Evolutionary conservation across 2,113 vertebrate species (phyloP).

Genomic region (Burhinus bistriatus): DNA sequence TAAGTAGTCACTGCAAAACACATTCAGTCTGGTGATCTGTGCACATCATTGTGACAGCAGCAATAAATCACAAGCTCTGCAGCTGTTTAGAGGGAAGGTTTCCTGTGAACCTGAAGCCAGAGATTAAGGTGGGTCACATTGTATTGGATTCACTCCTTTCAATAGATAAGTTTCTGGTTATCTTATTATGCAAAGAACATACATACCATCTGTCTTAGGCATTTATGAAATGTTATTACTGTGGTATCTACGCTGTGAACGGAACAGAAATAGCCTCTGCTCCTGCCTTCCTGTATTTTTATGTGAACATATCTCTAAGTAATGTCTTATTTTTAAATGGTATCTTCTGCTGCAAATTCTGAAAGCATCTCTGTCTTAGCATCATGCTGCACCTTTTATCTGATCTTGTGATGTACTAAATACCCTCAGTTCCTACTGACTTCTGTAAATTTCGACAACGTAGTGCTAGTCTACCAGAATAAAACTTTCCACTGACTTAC

Average conservation of each 20-base stretch:
- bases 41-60: slow-evolving; percentile 30
- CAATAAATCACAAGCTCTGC: slow-evolving; percentile 33
- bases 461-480: not conserved
- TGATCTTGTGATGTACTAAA: not conserved
- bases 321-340: not conserved
- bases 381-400: not conserved
- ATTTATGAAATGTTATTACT: not conserved
- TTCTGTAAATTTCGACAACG: not conserved
- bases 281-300: not conserved
- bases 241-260: not conserved
- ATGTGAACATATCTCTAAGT: not conserved
- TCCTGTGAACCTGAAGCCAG: not conserved
- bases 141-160: not conserved
- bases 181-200: not conserved
- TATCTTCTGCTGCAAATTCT: not conserved
- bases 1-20: slow-evolving; percentile 1
- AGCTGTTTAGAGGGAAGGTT: not conserved
- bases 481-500: not conserved
- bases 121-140: not conserved
- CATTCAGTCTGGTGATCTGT: not conserved
- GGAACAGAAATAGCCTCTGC: not conserved
- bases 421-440: not conserved
- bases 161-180: not conserved
- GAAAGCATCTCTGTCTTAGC: not conserved
- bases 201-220: not conserved